A percentile compares a stretch with the other conserved stretches of the same genome.
phyloP scores from a whole-genome alignment of 1,140 invertebrate species.

The Penaeus indicus region DNA sequence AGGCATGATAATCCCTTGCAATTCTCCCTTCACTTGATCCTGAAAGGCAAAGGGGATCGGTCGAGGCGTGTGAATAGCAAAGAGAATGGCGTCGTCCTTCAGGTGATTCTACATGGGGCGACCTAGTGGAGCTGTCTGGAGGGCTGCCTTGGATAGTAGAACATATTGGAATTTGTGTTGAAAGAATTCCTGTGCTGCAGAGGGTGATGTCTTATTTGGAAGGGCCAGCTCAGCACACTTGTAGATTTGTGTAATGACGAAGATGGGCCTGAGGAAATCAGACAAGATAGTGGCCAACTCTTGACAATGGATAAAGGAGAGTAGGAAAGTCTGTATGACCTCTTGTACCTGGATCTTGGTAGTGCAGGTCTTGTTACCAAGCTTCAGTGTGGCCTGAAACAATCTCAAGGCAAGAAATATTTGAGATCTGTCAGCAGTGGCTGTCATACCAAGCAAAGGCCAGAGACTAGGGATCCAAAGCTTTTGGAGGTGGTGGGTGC shows the following conservation, averaged over 20 bases:
- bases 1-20: too few relatives aligned
- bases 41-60: slow-evolving; percentile 23
- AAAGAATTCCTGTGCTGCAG: too few relatives aligned
- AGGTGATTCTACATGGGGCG: slow-evolving; percentile 27
- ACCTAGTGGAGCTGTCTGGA: not conserved
- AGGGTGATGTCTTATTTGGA: not conserved
- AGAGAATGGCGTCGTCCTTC: slow-evolving; percentile 3
- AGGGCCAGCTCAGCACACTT: not conserved
- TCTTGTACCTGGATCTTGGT: not conserved
- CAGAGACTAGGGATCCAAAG: not conserved
- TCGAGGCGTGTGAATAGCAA: slow-evolving; percentile 19
- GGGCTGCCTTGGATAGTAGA: not conserved
- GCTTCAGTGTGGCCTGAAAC: not conserved
- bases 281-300: not conserved
- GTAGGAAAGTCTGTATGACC: slow-evolving; percentile 2
- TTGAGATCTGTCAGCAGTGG: not conserved
- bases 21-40: slow-evolving; percentile 28
- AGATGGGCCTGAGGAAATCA: not conserved
- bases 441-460: not conserved
- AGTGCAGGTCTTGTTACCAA: not conserved
- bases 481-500: not conserved
- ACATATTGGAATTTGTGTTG: not conserved
- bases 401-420: not conserved
- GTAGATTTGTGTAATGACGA: not conserved
- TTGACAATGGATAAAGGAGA: not conserved